Evolutionary conservation across 2,888 invertebrate species (phyloP), one percentile per base, ranked within the genome.

Genomic region (Minunthozetes semirufus): DNA sequence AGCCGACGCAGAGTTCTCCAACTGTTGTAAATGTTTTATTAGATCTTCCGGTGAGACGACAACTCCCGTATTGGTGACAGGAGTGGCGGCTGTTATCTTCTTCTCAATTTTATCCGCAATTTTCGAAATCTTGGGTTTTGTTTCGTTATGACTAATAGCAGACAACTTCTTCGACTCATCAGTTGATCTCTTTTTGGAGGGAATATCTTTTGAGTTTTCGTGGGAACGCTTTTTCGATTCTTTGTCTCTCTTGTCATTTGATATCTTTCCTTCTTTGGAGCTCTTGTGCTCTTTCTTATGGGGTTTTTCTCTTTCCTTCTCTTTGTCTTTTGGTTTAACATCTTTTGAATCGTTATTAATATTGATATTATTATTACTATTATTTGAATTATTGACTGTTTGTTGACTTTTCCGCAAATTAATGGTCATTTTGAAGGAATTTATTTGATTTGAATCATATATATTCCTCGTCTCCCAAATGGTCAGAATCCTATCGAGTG

Each of bases 1-100:
- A 80, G 94, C 92, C 0, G 96, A 96, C 1, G 97, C 95, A 76
- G 94, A 93, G 81, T 93, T 93, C 83, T 97, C 97, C 80, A 97
- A 85, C 80, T 93, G 93, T 83, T 90, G 86, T 77, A 87, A 81
- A 76, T 89, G 88, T 85, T 91, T 92, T 77, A 96, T 90, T 42
- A 97, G 86, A 80, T 94, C 94, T 81, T 96, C 94, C 0, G 95
- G 91, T 84, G 96, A 79, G 33, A 80, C 53, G 29, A 46, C 50
- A 38, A 48, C 29, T 9, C 29, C 63, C 11, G 15, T 9, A 27
- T 15, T 61, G 8, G 15, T 2, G 3, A 27, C 42, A 71, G 15
- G 73, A 15, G 11, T 77, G 74, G 9, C 75, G 9, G 59, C 4
- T 27, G 22, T 59, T 27, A 25, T 27, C 59, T 25, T 25, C 17